Evolutionary conservation across 2,888 invertebrate genomes (phyloP).

Genomic region (Coelopa pilipes): DNA sequence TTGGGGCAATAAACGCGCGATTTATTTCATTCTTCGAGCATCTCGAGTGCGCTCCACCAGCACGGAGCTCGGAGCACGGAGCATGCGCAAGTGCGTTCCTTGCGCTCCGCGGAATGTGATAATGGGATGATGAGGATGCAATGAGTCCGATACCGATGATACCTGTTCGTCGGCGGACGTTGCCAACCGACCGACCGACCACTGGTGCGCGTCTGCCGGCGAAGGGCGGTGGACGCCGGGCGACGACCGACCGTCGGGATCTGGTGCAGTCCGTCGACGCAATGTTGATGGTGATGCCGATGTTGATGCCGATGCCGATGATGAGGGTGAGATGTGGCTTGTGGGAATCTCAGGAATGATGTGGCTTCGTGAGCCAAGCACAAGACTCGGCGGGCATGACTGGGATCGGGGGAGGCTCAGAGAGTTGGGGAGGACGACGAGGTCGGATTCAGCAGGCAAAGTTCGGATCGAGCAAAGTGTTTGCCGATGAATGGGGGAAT

Average conservation of each 20-base stretch:
- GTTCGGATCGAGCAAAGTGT: too few species aligned
- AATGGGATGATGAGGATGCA: slow-evolving; percentile 47
- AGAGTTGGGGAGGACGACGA: too few species aligned
- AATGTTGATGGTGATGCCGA: slow-evolving; percentile 13
- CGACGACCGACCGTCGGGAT: background rate
- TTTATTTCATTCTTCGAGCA: slow-evolving; percentile 32
- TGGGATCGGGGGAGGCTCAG: too few species aligned
- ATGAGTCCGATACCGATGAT: slow-evolving; percentile 16
- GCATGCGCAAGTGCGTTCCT: slow-evolving; percentile 44
- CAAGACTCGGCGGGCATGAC: too few species aligned
- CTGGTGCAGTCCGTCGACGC: background rate
- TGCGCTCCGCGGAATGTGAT: slow-evolving; percentile 45
- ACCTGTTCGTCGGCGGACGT: background rate
- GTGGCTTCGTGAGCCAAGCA: background rate
- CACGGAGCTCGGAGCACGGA: too few species aligned
- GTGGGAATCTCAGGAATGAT: slow-evolving; percentile 3
- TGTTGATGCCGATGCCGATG: background rate
- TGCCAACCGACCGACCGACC: background rate
- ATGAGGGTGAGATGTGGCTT: background rate
- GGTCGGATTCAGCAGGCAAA: too few species aligned
- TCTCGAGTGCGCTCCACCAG: slow-evolving; percentile 35
- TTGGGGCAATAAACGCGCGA: slow-evolving; percentile 32
- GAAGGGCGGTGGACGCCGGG: background rate
- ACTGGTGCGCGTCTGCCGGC: slow-evolving; percentile 2
- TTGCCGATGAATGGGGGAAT: too few species aligned